Evolutionary conservation across 2,797 vertebrate genomes (phyloP).

Genomic region (Streptopelia turtur): DNA sequence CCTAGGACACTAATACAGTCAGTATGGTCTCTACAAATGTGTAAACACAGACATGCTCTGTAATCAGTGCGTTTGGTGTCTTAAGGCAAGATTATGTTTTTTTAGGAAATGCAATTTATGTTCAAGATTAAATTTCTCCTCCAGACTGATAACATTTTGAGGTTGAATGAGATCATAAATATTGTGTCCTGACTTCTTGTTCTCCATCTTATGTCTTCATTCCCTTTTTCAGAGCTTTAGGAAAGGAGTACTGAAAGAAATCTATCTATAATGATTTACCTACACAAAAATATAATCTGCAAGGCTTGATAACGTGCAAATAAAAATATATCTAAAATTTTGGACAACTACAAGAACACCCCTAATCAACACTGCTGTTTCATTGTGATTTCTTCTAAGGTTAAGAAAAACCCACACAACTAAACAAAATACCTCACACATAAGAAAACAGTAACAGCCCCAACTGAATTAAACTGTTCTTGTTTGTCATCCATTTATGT

Average conservation of each 20-base stretch:
- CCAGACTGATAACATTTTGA: slow-evolving; percentile 81
- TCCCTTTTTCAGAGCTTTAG: slow-evolving; percentile 34
- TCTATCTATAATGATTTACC: not conserved
- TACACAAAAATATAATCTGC: not conserved
- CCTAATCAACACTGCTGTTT: not conserved
- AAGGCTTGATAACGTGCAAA: not conserved
- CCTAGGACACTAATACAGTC: slow-evolving; percentile 84
- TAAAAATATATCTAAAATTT: not conserved
- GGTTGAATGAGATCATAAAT: slow-evolving; percentile 79
- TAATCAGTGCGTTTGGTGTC: slow-evolving; percentile 83
- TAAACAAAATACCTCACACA: not conserved
- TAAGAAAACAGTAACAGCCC: not conserved
- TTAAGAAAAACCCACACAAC: not conserved
- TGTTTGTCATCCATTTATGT: not conserved
- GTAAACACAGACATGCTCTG: slow-evolving; percentile 87
- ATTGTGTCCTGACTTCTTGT: slow-evolving; percentile 69
- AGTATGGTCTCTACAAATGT: slow-evolving; percentile 82
- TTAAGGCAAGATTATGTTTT: slow-evolving; percentile 86
- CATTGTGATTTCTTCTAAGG: not conserved
- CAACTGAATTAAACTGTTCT: not conserved
- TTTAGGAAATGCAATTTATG: slow-evolving; percentile 88
- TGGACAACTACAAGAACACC: not conserved
- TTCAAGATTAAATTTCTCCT: slow-evolving; percentile 80
- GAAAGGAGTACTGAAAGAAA: not conserved
- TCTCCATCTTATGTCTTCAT: slow-evolving; percentile 57